phyloP scores from a whole-genome alignment of 1,140 invertebrate genomes.

The Teleogryllus occipitalis region DNA sequence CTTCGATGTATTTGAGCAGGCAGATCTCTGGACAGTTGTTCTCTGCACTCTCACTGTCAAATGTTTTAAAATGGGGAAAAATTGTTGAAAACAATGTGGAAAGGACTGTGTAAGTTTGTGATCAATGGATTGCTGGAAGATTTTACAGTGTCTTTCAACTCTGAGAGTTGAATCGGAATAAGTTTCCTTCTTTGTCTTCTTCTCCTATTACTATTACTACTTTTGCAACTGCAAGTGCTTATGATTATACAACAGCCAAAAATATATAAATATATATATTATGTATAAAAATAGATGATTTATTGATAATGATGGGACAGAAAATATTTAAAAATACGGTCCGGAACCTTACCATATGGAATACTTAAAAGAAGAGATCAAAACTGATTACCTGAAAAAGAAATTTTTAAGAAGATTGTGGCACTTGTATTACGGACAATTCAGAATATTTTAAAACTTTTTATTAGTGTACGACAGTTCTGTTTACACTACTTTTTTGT shows the following conservation, averaged over 20 bases:
- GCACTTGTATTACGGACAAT: conserved; percentile 16
- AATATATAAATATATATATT: background rate
- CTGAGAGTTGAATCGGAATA: background rate
- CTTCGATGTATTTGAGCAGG: conserved; percentile 15
- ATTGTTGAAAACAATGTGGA: conserved; percentile 1
- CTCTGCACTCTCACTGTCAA: conserved; percentile 16
- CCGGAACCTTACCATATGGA: background rate
- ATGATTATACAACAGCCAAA: conserved; percentile 5
- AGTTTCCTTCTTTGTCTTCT: conserved; percentile 8
- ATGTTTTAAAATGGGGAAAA: conserved; percentile 16
- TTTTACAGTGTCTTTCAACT: conserved; percentile 1
- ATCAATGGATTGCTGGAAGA: background rate
- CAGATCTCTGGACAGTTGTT: conserved; percentile 18
- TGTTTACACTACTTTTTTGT: background rate
- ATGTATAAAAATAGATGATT: conserved; percentile 6
- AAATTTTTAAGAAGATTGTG: conserved; percentile 16
- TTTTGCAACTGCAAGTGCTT: background rate
- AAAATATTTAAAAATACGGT: background rate
- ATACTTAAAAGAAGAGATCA: background rate
- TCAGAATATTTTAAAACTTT: background rate
- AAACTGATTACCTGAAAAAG: background rate
- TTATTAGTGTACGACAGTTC: background rate
- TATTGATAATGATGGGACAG: background rate
- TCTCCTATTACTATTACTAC: conserved; percentile 1
- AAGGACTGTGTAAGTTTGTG: background rate